Evolutionary conservation across 2,113 vertebrate genomes (phyloP), one percentile per base, ranked within the genome.

Genomic region (Nematolebias whitei): DNA sequence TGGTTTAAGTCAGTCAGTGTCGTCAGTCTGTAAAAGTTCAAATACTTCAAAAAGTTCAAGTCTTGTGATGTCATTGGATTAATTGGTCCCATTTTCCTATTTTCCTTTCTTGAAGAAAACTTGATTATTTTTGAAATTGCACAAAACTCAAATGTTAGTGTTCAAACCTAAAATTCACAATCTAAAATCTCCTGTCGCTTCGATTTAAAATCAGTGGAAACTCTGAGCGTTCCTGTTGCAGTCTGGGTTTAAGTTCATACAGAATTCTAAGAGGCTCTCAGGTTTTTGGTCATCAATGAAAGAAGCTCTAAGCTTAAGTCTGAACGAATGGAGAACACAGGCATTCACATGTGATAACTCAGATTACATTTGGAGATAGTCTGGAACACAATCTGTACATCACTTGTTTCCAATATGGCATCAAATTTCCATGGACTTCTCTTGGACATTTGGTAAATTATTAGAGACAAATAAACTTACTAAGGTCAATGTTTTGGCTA

Each of bases 171-270:
- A 24, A 24, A 15, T 13, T 50, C 6, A 24, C 4, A 24, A 23
- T 10, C 5, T 3, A 15, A 43, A 13, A 4, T 9, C 4, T 47
- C 3, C n/a, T 47, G 20, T 49, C 10, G 18, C 24, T 22, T 60
- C 63, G 20, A 45, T 12, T 15, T 12, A 52, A 63, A n/a, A 65
- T 48, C 14, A 15, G 40, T 51, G 26, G 1, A 9, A 63, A 68
- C 7, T n/a, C 18, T 44, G 16, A n/a, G 74, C 48, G 49, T 74
- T 45, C 38, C 41, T 58, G 26, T 18, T 1, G 54, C 32, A 49
- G 40, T 50, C 26, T 45, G 19, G 60, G 12, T 20, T 39, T 39
- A 16, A 44, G 4, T 44, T 18, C 18, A 16, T 44, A 16, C 18
- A 16, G 8, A 44, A 44, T 3, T 44, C 15, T 19, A n/a, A 45